Base-by-base conservation (phyloP, 1,140 invertebrate species). In the Meloidogyne chitwoodi region DNA sequence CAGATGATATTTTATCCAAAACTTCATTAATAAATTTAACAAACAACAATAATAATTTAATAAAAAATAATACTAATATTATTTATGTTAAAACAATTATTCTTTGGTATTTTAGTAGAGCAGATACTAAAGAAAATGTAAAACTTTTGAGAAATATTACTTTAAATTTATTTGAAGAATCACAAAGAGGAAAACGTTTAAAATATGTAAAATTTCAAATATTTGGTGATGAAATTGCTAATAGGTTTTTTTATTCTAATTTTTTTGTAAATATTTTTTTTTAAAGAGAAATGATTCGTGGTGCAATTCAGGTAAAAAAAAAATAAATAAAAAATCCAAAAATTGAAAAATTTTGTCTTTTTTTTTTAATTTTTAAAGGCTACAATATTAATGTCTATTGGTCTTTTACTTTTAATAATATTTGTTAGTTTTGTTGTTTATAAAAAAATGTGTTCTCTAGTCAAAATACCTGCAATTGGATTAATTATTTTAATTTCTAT, bases 321-420 rank as follows among this genome's bases (percentile, higher is more conserved):
- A 29, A 44, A 44, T 16, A 44, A 44, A 6, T 83, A 34, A 34
- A 4, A 34, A n/a, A n/a, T n/a, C n/a, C n/a, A n/a, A n/a, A n/a
- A n/a, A n/a, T n/a, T n/a, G n/a, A n/a, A n/a, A n/a, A n/a, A n/a
- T n/a, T n/a, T n/a, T n/a, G n/a, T n/a, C n/a, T 29, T 65, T 31
- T 74, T 48, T 74, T 63, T 24, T n/a, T 19, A 16, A 10, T n/a
- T n/a, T n/a, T n/a, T 24, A 24, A 27, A 84, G 75, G 84, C 84
- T 16, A 85, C 85, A 19, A 74, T 76, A n/a, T 74, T 86, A 22
- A 86, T 86, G 84, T 79, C 82, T 14, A 82, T 86, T 38, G 84
- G 84, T 14, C 84, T 86, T 63, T 24, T 82, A 16, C 77, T 86
- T 16, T 75, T 86, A 29, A 38, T 86, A 12, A 56, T 81, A 27